These are phyloP conservation scores for Anas bahamensis DNA, from an alignment of 2,797 vertebrate genomes.

Conservation along the genomic window DNA sequence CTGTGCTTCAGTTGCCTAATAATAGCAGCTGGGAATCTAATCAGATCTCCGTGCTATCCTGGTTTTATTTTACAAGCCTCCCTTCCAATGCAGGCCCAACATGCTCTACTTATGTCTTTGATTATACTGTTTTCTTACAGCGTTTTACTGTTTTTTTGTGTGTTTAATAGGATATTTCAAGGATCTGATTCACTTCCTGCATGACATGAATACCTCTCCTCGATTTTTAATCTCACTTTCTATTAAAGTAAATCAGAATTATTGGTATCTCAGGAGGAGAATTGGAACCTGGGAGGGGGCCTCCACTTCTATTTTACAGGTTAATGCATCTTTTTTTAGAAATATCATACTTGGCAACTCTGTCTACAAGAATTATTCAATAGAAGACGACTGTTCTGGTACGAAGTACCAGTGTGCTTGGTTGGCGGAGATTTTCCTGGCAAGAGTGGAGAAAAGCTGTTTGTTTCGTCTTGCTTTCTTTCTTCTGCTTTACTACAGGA, in stretches of 20 bases:
- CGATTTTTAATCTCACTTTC: conserved; percentile 32
- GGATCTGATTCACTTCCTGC: background rate
- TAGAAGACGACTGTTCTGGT: background rate
- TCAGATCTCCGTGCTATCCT: background rate
- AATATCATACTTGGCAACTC: background rate
- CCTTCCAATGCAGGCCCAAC: background rate
- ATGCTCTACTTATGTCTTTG: background rate
- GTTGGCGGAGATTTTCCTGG: background rate
- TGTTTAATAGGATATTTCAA: background rate
- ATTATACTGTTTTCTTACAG: background rate
- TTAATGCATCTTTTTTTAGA: background rate
- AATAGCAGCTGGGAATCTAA: conserved; percentile 15
- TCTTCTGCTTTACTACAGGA: background rate
- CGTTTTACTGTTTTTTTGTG: background rate
- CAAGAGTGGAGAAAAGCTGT: background rate
- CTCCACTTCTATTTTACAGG: background rate
- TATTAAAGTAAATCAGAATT: background rate
- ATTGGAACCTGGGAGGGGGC: background rate
- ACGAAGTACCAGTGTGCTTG: background rate
- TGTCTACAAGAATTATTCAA: background rate
- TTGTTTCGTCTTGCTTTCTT: background rate
- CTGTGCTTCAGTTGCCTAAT: background rate
- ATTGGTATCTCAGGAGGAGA: background rate
- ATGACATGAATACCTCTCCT: background rate
- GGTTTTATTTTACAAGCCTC: conserved; percentile 48